Conservation (phyloP, 2,113 vertebrate genomes). For the Seriola dumerili region DNA sequence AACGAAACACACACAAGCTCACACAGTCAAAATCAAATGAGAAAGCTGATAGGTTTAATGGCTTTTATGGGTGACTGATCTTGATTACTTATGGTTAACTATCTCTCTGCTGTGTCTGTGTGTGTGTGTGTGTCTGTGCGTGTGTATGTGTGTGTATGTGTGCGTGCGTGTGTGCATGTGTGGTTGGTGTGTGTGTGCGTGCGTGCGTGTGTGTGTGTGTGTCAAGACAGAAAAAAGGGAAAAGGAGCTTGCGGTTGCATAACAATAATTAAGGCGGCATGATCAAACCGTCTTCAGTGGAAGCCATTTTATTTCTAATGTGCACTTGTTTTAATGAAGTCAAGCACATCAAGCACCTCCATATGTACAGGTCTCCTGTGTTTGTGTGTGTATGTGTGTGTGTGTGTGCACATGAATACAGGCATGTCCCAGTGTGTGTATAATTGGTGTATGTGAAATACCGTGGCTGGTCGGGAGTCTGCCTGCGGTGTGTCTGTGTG, state of each 20-base stretch:
- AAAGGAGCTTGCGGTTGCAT: conserved; percentile 35
- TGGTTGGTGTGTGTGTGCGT: not conserved
- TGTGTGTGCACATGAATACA: not conserved
- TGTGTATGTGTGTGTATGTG: not conserved
- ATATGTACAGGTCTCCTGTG: conserved; percentile 1
- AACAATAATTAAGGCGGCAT: conserved; percentile 55
- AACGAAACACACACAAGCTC: conserved; percentile 26
- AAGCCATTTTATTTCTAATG: conserved; percentile 34
- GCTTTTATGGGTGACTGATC: conserved; percentile 56
- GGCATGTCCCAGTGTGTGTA: conserved; percentile 16
- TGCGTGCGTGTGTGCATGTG: conserved; percentile 17
- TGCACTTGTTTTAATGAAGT: conserved; percentile 57
- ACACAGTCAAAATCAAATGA: conserved; percentile 45
- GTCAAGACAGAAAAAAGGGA: conserved; percentile 21
- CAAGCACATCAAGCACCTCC: conserved; percentile 51
- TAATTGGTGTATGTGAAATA: conserved; percentile 70
- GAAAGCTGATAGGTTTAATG: conserved; percentile 65
- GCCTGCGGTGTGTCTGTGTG: conserved; percentile 49
- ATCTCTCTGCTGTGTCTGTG: conserved; percentile 13
- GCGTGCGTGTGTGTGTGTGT: no score
- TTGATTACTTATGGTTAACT: conserved; percentile 49
- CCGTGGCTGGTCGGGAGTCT: conserved; percentile 66
- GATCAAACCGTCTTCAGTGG: conserved; percentile 42
- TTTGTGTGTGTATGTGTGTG: conserved; percentile 5
- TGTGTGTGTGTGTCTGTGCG: conserved; percentile 26